A percentile compares a stretch with the other conserved stretches of the same genome.
phyloP scores from a whole-genome alignment of 2,888 invertebrate species.

The Caenorhabditis plicata region DNA sequence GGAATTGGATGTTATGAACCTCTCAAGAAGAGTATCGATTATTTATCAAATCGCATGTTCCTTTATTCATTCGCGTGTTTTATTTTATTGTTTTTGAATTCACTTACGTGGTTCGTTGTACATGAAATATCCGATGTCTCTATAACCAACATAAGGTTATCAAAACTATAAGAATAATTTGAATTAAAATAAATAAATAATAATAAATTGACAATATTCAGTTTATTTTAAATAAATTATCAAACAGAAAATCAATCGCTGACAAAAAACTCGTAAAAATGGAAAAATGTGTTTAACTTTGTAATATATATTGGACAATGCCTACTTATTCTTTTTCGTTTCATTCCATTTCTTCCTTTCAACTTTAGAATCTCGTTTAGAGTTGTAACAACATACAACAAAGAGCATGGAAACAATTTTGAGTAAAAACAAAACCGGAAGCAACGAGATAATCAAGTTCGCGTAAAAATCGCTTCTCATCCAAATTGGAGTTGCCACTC shows the following conservation, averaged over 20 bases:
- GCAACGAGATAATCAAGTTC: constrained; percentile 15
- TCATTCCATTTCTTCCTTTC: no score
- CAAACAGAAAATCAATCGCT: no score
- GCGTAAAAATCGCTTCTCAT: constrained; percentile 27
- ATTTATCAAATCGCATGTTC: constrained; percentile 23
- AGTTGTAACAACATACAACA: no score
- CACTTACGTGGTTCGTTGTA: constrained; percentile 21
- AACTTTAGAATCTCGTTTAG: constrained; percentile 11
- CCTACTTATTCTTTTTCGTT: constrained; percentile 20
- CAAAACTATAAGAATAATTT: not conserved
- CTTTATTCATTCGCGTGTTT: constrained; percentile 21
- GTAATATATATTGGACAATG: not conserved
- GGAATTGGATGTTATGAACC: constrained; percentile 14
- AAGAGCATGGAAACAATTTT: constrained; percentile 14
- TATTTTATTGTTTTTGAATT: constrained; percentile 15
- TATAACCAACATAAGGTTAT: not conserved
- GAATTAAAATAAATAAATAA: not conserved
- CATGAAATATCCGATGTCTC: no score
- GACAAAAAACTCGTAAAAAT: no score
- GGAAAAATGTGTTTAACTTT: no score
- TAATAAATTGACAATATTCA: no score
- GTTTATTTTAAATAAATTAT: no score
- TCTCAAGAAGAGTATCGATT: constrained; percentile 18
- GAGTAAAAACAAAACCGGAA: constrained; percentile 20
- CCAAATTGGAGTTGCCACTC: constrained; percentile 11